Percentiles rank a stretch among this genome's conserved stretches.
Evolutionary conservation across 2,797 vertebrate genomes (phyloP).

Genomic region (Lerista edwardsae): DNA sequence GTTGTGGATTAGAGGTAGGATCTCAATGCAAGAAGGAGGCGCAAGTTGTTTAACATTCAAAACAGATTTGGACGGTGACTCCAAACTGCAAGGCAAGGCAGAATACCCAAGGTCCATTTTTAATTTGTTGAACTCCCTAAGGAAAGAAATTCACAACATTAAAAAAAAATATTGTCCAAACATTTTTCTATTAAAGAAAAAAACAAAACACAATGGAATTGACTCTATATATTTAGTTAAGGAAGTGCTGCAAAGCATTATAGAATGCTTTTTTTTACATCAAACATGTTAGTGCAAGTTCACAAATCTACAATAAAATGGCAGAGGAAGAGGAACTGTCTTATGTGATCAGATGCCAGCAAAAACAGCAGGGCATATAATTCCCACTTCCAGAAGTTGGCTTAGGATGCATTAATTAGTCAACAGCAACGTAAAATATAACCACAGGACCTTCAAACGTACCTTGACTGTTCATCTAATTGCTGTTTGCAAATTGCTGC

Average conservation of each 20-base stretch:
- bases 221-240: background rate
- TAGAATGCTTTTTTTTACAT: background rate
- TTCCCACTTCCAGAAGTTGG: background rate
- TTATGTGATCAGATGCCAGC: background rate
- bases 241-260: background rate
- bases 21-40: slow-evolving; percentile 66
- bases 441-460: slow-evolving; percentile 52
- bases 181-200: background rate
- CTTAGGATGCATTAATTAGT: background rate
- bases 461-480: slow-evolving; percentile 87
- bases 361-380: background rate
- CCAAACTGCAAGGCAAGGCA: slow-evolving; percentile 34
- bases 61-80: slow-evolving; percentile 34
- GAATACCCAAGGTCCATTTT: slow-evolving; percentile 54
- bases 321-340: no score
- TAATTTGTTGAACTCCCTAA: slow-evolving; percentile 71
- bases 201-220: background rate
- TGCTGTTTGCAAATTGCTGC: slow-evolving; percentile 88
- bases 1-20: slow-evolving; percentile 69
- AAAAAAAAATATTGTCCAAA: slow-evolving; percentile 22
- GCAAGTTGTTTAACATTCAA: slow-evolving; percentile 60
- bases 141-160: slow-evolving; percentile 35
- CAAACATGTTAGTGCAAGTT: background rate
- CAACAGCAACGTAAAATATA: background rate
- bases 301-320: no score